Conservation (phyloP, 2,797 vertebrate genomes). For the Arctocebus calabarensis region DNA sequence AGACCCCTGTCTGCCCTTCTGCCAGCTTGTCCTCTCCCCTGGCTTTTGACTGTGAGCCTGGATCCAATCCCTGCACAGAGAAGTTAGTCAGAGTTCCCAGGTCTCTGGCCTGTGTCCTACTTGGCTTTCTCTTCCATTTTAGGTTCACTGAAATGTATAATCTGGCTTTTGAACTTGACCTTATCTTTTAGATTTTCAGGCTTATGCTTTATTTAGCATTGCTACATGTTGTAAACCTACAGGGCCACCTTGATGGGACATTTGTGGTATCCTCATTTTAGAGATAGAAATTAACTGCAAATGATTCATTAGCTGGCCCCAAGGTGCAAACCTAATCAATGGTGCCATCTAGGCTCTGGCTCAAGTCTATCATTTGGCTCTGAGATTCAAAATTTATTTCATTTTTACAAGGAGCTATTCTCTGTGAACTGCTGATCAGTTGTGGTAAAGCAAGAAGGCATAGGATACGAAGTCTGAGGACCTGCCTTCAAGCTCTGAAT, state of each 20-base stretch:
- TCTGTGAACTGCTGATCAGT: constrained; percentile 18
- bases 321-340: not conserved
- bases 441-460: not conserved
- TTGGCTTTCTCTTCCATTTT: not conserved
- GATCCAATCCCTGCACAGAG: not conserved
- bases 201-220: not conserved
- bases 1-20: not conserved
- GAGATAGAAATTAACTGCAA: not conserved
- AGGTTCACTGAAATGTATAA: not conserved
- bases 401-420: constrained; percentile 3
- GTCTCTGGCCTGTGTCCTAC: not conserved
- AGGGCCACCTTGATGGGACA: not conserved
- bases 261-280: constrained; percentile 15
- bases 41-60: not conserved
- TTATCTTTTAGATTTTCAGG: not conserved
- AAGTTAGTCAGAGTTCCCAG: not conserved
- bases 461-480: not conserved
- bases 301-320: constrained; percentile 1
- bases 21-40: not conserved
- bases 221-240: not conserved
- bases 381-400: constrained; percentile 43
- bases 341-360: not conserved
- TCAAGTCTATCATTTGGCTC: constrained; percentile 27
- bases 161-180: not conserved
- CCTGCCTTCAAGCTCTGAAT: not conserved